Evolutionary conservation across 2,888 invertebrate genomes (phyloP).

Genomic region (Pammene fasciana): DNA sequence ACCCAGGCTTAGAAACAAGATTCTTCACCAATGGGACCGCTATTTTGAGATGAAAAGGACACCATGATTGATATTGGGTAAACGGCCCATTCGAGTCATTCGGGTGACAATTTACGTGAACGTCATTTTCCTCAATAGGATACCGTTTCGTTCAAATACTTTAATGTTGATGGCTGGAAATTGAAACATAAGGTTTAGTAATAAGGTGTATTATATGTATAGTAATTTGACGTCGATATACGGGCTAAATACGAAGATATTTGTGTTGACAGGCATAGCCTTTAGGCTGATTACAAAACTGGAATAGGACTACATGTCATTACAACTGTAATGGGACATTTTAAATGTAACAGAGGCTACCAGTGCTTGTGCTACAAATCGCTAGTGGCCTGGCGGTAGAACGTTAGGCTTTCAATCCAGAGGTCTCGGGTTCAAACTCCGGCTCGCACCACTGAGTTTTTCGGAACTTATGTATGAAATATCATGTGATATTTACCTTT

Average conservation of each 20-base stretch:
- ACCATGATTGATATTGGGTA: constrained; percentile 32
- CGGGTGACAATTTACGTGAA: constrained; percentile 12
- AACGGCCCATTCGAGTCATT: constrained; percentile 2
- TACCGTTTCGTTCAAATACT: constrained; percentile 18
- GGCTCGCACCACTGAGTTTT: no score
- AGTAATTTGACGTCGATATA: background rate
- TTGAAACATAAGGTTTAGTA: background rate
- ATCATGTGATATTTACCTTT: no score
- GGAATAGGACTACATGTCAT: background rate
- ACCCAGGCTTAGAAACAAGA: background rate
- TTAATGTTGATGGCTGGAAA: constrained; percentile 14
- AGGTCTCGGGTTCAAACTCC: no score
- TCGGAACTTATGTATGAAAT: no score
- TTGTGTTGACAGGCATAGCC: background rate
- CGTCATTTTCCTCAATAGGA: constrained; percentile 17
- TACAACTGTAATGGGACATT: background rate
- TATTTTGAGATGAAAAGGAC: constrained; percentile 32
- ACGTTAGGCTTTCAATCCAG: no score
- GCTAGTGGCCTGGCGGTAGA: no score
- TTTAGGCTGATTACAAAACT: background rate
- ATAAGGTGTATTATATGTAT: background rate
- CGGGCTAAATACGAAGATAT: background rate
- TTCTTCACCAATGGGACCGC: background rate
- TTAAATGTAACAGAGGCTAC: no score
- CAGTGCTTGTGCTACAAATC: no score